A percentile compares a stretch with the other conserved stretches of the same genome.
Conservation (phyloP, 2,888 invertebrate genomes). For the Cephonodes hylas region DNA sequence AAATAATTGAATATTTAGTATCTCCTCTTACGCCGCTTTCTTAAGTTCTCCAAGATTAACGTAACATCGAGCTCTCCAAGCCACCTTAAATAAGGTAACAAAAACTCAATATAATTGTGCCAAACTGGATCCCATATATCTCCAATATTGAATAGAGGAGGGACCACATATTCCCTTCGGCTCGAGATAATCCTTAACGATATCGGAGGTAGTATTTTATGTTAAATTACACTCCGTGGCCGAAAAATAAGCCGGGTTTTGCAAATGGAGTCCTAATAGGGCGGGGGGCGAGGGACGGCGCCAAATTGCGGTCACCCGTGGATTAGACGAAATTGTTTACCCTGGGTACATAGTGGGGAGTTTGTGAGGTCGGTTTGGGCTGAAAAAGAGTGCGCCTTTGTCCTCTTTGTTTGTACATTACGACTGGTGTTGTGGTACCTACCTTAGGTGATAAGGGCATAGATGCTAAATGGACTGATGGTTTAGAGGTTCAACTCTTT, state of each 20-base stretch:
- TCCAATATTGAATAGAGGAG: background rate
- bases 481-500: no score
- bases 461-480: no score
- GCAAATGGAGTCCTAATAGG: constrained; percentile 8
- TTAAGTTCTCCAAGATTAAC: no score
- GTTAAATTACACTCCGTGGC: constrained; percentile 1
- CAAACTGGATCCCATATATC: background rate
- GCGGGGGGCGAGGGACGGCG: background rate
- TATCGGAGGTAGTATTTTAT: constrained; percentile 4
- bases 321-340: constrained; percentile 1
- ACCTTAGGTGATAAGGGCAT: no score
- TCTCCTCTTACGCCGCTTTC: no score
- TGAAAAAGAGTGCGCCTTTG: background rate
- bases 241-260: constrained; percentile 8
- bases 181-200: constrained; percentile 5
- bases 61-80: no score
- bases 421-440: no score
- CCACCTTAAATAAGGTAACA: background rate
- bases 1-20: no score
- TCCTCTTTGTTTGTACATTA: background rate
- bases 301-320: background rate
- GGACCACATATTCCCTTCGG: background rate
- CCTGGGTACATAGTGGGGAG: background rate
- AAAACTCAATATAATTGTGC: background rate
- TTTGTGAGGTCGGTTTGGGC: background rate